Evolutionary conservation across 2,888 invertebrate species (phyloP).

Genomic region (Cenopis cana): DNA sequence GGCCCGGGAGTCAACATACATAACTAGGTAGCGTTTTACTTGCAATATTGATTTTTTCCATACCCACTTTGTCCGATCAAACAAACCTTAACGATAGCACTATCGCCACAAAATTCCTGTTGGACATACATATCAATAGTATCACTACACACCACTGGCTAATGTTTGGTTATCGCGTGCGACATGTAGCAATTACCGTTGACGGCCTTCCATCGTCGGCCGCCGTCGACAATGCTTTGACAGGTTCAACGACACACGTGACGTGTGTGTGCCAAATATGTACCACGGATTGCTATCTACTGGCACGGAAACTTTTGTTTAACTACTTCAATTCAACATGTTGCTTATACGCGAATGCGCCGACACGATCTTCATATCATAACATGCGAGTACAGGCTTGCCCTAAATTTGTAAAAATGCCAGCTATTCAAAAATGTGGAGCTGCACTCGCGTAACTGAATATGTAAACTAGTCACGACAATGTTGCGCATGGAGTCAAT

Average conservation of each 20-base stretch:
- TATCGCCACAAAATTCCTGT: constrained; percentile 36
- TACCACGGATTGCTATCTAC: constrained; percentile 49
- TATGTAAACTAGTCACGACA: constrained; percentile 6
- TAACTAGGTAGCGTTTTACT: too few species aligned
- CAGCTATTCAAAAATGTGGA: constrained; percentile 1
- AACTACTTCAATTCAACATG: not conserved
- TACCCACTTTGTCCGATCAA: constrained; percentile 4
- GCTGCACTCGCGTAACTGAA: not conserved
- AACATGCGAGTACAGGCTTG: constrained; percentile 23
- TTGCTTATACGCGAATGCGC: constrained; percentile 15
- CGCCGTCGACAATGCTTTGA: constrained; percentile 50
- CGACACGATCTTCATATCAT: constrained; percentile 25
- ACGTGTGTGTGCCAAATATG: constrained; percentile 60
- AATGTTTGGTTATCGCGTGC: constrained; percentile 53
- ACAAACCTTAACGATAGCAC: constrained; percentile 28
- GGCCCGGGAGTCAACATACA: too few species aligned
- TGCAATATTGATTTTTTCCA: not conserved
- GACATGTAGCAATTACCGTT: constrained; percentile 58
- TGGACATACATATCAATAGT: constrained; percentile 37
- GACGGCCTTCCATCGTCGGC: constrained; percentile 49
- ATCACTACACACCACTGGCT: constrained; percentile 43
- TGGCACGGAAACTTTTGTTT: constrained; percentile 2
- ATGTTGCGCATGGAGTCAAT: not conserved
- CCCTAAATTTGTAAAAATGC: constrained; percentile 23
- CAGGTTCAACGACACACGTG: constrained; percentile 66